Evolutionary conservation across 2,888 invertebrate species (phyloP).

Genomic region (Drosophila kanekoi): DNA sequence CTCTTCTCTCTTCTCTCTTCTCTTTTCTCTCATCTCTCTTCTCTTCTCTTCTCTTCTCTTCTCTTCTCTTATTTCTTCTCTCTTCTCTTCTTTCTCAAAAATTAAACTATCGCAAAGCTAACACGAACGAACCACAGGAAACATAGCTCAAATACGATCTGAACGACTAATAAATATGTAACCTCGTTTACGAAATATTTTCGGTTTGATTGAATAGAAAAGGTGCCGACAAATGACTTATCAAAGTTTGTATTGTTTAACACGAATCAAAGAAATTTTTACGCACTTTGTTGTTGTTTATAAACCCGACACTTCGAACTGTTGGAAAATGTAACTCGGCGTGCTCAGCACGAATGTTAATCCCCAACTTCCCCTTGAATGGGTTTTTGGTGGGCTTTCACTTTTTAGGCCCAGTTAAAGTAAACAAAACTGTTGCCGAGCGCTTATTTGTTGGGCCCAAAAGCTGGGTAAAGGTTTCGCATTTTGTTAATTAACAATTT

Average conservation of each 20-base stretch:
- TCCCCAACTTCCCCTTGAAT: slow-evolving; percentile 23
- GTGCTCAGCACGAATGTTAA: slow-evolving; percentile 36
- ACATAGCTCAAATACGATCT: no score
- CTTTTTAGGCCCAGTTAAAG: slow-evolving; percentile 60
- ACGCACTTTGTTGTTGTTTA: slow-evolving; percentile 34
- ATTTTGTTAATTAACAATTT: slow-evolving; percentile 31
- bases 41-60: no score
- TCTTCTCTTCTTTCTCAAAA: no score
- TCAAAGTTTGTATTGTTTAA: slow-evolving; percentile 43
- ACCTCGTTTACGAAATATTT: slow-evolving; percentile 42
- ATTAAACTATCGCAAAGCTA: no score
- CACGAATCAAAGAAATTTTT: slow-evolving; percentile 55
- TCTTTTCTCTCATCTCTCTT: no score
- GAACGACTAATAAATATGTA: slow-evolving; percentile 49
- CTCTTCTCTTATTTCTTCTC: no score
- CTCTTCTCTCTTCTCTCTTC: no score
- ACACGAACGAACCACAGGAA: no score
- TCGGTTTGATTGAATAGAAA: slow-evolving; percentile 38
- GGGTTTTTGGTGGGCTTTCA: slow-evolving; percentile 59
- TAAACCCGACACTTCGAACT: slow-evolving; percentile 14
- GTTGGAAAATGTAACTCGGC: slow-evolving; percentile 35
- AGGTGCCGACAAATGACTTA: slow-evolving; percentile 49
- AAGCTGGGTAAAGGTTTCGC: slow-evolving; percentile 35
- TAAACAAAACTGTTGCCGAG: slow-evolving; percentile 50
- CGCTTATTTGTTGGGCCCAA: slow-evolving; percentile 21